Conservation (phyloP, 2,797 vertebrate genomes). For the Mastacembelus armatus region DNA sequence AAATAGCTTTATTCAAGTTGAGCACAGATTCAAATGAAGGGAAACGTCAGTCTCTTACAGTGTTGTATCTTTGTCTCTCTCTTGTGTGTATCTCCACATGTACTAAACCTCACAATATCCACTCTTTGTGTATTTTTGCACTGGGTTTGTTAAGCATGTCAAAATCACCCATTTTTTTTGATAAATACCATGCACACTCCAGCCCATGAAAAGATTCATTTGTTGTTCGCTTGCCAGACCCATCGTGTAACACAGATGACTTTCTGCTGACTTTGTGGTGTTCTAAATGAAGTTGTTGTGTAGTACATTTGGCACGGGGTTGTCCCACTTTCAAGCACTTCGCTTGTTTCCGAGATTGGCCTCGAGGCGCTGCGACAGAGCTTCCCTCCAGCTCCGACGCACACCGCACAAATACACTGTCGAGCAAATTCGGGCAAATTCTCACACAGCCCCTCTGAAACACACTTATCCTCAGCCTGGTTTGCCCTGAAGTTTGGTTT, state of each 20-base stretch:
- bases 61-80: conserved; percentile 69
- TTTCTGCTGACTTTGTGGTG: conserved; percentile 67
- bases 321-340: conserved; percentile 69
- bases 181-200: conserved; percentile 12
- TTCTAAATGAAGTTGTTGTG: conserved; percentile 59
- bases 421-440: conserved; percentile 39
- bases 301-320: conserved; percentile 7
- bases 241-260: conserved; percentile 16
- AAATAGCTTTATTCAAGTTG: conserved; percentile 80
- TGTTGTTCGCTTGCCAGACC: conserved; percentile 57
- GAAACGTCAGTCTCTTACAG: conserved; percentile 69
- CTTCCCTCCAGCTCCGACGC: conserved; percentile 41
- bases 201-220: conserved; percentile 55
- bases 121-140: conserved; percentile 50
- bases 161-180: conserved; percentile 44
- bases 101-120: conserved; percentile 31
- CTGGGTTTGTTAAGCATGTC: conserved; percentile 50
- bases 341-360: conserved; percentile 42
- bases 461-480: conserved; percentile 33
- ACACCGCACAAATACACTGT: conserved; percentile 30
- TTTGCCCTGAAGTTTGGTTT: conserved; percentile 71
- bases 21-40: conserved; percentile 68
- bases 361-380: conserved; percentile 38
- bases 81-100: conserved; percentile 40
- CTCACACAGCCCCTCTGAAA: conserved; percentile 33